Base-by-base conservation (phyloP, 2,888 invertebrate genomes). In the Desoria tigrina region DNA sequence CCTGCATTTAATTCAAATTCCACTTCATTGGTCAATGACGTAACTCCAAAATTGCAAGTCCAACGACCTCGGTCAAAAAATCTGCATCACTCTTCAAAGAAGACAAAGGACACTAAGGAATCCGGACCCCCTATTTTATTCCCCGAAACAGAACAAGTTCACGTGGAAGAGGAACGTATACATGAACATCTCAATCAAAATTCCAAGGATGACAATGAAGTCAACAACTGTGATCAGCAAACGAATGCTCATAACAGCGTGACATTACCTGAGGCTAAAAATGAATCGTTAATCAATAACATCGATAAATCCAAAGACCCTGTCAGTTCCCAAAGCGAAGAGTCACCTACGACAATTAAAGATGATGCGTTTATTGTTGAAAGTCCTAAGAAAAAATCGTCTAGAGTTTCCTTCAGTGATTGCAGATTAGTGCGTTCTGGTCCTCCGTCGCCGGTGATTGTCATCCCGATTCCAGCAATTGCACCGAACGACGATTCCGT, bases 301-400 rank as follows among this genome's bases (percentile, higher is more conserved):
- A 32, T 32, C 11, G 11, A 32, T 45, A 16, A 45, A 11, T 45
- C 21, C n/a, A 18, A 21, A 45, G 9, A 45, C 16, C 32, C 32
- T 32, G 32, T 4, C n/a, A 45, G 45, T 21, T 45, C 45, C 4
- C 28, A 55, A 21, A 32, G 28, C 6, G 55, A 55, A 28, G 55
- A 55, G n/a, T 21, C 28, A n/a, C n/a, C n/a, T n/a, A n/a, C n/a
- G n/a, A n/a, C n/a, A n/a, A n/a, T n/a, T n/a, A n/a, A n/a, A n/a
- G 55, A 55, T 55, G 23, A 55, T 24, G 28, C 55, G 3, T 7
- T 27, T 16, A 26, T 51, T 18, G 21, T n/a, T n/a, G n/a, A n/a
- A n/a, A n/a, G n/a, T n/a, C 45, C 45, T 6, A 45, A 45, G 45
- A 45, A 45, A 45, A 45, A 45, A 21, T 45, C 45, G 6, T n/a